Base-by-base conservation (phyloP, 2,888 invertebrate species). In the Phania funesta region DNA sequence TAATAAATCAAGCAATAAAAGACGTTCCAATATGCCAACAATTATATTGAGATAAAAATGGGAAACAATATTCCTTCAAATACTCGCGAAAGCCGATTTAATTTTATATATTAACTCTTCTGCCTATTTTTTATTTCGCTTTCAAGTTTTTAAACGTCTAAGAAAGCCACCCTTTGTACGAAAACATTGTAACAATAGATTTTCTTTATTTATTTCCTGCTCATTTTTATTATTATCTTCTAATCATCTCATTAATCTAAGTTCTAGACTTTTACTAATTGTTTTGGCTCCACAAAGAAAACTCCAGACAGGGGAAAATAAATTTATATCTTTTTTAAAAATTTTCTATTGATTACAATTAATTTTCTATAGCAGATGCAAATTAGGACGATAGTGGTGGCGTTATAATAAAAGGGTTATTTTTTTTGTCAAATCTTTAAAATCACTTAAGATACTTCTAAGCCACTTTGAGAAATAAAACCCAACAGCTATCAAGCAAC, bases 181-280 rank as follows among this genome's bases (percentile, higher is more conserved):
- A 13, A 24, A 9, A n/a, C 7, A 22, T 60, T 22, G 9, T 7
- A 29, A 29, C 29, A 41, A 46, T 46, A 22, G n/a, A 22, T 26
- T 56, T 70, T 18, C 18, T 20, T 24, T 18, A 20, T 20, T 13
- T 41, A 60, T 73, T 62, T 73, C 71, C 60, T 60, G 26, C 35
- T 50, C 50, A 11, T 62, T 48, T 35, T 32, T 32, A 20, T 44
- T 73, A 46, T 52, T 65, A 58, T 65, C 65, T n/a, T 24, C 62
- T 81, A 77, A 81, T 81, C 77, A 48, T 26, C 62, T 32, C 54
- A 76, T 81, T 82, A 68, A 81, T 81, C 83, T 80, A 71, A 81
- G 71, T 79, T 62, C 80, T 86, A 88, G 90, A 89, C 89, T 86
- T 85, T 87, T 87, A 87, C 78, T 89, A 89, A 90, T 89, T 89